These are phyloP conservation scores for Sebastes itinus DNA, from an alignment of 2,797 vertebrate species.

Conservation along the genomic window DNA sequence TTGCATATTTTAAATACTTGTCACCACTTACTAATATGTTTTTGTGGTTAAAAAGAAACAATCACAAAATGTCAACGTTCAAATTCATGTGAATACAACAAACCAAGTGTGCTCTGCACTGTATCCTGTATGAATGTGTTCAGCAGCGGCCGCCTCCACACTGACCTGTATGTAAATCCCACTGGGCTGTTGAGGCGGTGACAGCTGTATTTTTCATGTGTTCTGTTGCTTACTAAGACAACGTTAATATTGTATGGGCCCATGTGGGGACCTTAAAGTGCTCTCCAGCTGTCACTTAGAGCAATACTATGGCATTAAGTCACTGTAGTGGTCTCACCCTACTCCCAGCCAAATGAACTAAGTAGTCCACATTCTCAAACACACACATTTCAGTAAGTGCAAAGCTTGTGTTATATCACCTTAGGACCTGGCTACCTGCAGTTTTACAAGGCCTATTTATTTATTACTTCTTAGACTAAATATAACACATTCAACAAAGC, in stretches of 20 bases:
- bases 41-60: background rate
- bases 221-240: conserved; percentile 55
- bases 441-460: background rate
- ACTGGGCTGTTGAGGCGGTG: conserved; percentile 4
- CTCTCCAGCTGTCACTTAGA: conserved; percentile 59
- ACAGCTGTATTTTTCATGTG: conserved; percentile 59
- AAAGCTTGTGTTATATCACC: background rate
- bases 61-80: background rate
- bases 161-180: conserved; percentile 46
- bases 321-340: conserved; percentile 8
- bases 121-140: background rate
- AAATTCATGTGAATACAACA: background rate
- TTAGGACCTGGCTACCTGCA: background rate
- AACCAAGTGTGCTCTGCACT: background rate
- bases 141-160: background rate
- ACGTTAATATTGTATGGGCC: conserved; percentile 62
- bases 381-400: conserved; percentile 1
- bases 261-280: conserved; percentile 52
- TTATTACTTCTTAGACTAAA: background rate
- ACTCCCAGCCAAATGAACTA: conserved; percentile 12
- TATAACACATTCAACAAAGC: background rate
- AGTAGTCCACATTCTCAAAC: background rate
- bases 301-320: conserved; percentile 31
- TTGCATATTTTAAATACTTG: background rate
- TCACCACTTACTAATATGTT: background rate